phyloP scores from a whole-genome alignment of 1,140 invertebrate genomes.

The Tigriopus japonicus region DNA sequence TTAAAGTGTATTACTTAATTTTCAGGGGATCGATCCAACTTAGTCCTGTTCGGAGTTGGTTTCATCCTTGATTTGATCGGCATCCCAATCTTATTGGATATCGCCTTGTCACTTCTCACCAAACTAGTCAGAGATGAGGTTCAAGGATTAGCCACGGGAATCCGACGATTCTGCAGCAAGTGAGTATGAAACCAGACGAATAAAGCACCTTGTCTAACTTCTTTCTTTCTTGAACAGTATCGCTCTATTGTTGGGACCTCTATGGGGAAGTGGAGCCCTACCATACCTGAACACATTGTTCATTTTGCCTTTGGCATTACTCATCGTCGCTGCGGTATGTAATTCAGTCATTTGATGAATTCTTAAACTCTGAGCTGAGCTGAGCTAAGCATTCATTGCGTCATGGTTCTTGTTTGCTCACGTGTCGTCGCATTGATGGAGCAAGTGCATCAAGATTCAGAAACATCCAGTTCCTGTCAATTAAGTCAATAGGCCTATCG shows the following conservation, averaged over 20 bases:
- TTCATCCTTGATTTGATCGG: slow-evolving; percentile 15
- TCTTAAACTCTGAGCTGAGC: too few relatives aligned
- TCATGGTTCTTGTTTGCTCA: too few relatives aligned
- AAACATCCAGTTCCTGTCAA: too few relatives aligned
- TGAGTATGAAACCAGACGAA: not conserved
- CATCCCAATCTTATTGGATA: slow-evolving; percentile 11
- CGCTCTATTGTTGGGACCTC: not conserved
- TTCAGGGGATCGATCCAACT: slow-evolving; percentile 13
- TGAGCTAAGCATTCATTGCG: too few relatives aligned
- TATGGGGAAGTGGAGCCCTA: not conserved
- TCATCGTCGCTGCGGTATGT: too few relatives aligned
- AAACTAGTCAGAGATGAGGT: not conserved
- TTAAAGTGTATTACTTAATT: too few relatives aligned
- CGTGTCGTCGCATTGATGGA: too few relatives aligned
- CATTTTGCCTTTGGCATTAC: too few relatives aligned
- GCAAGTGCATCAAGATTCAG: too few relatives aligned
- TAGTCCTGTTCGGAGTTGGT: slow-evolving; percentile 14
- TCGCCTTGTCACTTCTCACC: not conserved
- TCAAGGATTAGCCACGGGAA: not conserved
- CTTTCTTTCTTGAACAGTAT: not conserved
- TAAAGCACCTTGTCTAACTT: not conserved
- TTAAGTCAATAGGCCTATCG: too few relatives aligned
- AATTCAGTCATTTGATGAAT: too few relatives aligned
- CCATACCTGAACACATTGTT: not conserved
- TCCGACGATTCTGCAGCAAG: not conserved